phyloP scores from a whole-genome alignment of 2,113 vertebrate genomes.

The Hypomesus transpacificus region DNA sequence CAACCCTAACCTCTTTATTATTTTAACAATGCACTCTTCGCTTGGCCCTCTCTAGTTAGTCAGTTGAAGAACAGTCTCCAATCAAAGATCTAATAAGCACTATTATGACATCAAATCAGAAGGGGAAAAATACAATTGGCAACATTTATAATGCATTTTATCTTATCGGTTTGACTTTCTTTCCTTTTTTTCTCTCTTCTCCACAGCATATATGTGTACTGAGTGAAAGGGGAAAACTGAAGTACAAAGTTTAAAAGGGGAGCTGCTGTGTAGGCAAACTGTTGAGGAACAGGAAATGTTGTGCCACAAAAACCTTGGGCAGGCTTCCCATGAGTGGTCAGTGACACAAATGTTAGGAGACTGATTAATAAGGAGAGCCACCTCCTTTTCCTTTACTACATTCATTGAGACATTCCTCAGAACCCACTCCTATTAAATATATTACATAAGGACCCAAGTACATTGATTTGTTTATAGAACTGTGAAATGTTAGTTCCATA shows the following conservation, averaged over 20 bases:
- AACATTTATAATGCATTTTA: background rate
- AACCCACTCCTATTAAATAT: background rate
- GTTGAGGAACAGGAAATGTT: constrained; percentile 18
- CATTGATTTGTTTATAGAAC: too few relatives aligned
- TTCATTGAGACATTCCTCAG: constrained; percentile 23
- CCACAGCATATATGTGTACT: constrained; percentile 89
- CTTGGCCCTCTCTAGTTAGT: background rate
- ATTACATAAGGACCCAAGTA: too few relatives aligned
- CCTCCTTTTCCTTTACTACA: constrained; percentile 19
- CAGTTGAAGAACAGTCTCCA: background rate
- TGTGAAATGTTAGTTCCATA: too few relatives aligned
- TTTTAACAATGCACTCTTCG: background rate
- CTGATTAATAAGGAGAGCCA: constrained; percentile 16
- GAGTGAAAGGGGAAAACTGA: constrained; percentile 85
- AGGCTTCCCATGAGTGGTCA: constrained; percentile 24
- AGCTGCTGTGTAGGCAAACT: constrained; percentile 10
- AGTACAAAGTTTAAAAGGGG: constrained; percentile 80
- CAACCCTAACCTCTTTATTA: background rate
- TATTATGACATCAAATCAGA: background rate
- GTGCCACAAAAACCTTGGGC: constrained; percentile 29
- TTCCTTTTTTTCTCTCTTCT: background rate
- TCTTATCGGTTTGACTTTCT: background rate
- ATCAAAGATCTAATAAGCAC: background rate
- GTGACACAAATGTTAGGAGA: background rate
- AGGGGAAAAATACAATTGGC: background rate